Evolutionary conservation across 1,140 invertebrate genomes (phyloP), one percentile per base, ranked within the genome.

Genomic region (Pissodes strobi): DNA sequence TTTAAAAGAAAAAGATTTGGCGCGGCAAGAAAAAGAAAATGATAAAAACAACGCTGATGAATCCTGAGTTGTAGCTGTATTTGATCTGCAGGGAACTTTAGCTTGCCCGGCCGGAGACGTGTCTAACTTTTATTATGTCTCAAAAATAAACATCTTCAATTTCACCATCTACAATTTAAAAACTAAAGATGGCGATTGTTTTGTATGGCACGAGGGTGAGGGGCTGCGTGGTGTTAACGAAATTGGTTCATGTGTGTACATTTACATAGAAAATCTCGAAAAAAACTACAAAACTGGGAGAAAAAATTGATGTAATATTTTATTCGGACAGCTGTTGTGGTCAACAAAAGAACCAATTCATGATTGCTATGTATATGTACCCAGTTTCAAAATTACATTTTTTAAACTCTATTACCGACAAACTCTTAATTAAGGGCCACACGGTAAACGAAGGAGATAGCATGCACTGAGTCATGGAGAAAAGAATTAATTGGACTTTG

Each of bases 131-230:
- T 74, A 60, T 59, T 74, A 75, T 41, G 73, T 74, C 60, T 67
- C 55, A 21, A 76, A 67, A 70, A 67, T 75, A 6, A 74, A 75
- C 21, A 69, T 56, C 23, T 66, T 69, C 8, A 74, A 76, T 57
- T 76, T 76, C 53, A 76, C 74, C 15, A 69, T 77, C 23, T 21
- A 65, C 68, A 70, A 80, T 43, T 41, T 77, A 9, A 66, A 49
- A 19, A 74, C 63, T n/a, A 64, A 70, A 18, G 18, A 34, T 22
- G 39, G n/a, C 10, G n/a, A 45, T 10, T 77, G 79, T 55, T 80
- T 74, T 65, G 69, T 81, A 21, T 83, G 81, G 79, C 69, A 78
- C 68, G 81, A 83, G 68, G 67, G 68, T 3, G 67, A 78, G 49
- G 80, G 68, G 17, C 74, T 76, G 34, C 70, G 78, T 49, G 78